Conservation (phyloP, 2,888 invertebrate species). For the Venustoraphidia nigricollis region DNA sequence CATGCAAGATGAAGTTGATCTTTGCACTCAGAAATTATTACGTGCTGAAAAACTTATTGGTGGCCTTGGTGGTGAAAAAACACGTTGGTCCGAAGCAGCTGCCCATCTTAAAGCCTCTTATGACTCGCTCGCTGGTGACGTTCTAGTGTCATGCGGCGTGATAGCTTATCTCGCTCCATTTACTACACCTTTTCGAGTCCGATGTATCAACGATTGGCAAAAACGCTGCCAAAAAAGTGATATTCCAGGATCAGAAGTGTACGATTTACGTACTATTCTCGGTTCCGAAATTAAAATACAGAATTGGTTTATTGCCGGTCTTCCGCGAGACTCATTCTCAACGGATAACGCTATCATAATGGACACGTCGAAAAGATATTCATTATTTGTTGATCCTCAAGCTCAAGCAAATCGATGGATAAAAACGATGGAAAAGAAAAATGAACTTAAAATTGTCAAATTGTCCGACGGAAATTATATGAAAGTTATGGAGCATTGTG, state of each 20-base stretch:
- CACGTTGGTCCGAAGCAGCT: conserved; percentile 69
- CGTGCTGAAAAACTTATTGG: conserved; percentile 79
- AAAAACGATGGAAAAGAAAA: conserved; percentile 63
- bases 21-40: conserved; percentile 69
- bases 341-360: conserved; percentile 75
- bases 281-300: conserved; percentile 79
- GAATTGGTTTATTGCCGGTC: conserved; percentile 67
- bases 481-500: conserved; percentile 55
- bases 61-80: conserved; percentile 78
- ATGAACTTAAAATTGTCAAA: conserved; percentile 53
- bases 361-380: conserved; percentile 62
- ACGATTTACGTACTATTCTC: conserved; percentile 54
- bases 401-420: conserved; percentile 78
- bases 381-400: conserved; percentile 71
- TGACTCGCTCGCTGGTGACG: conserved; percentile 77
- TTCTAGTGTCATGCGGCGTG: conserved; percentile 73
- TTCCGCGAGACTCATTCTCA: conserved; percentile 69
- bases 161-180: conserved; percentile 84
- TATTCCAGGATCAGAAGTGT: conserved; percentile 65
- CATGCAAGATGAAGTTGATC: conserved; percentile 55
- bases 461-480: conserved; percentile 62
- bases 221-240: conserved; percentile 44
- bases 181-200: conserved; percentile 47
- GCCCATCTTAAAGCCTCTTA: conserved; percentile 56
- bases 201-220: conserved; percentile 55